phyloP scores from a whole-genome alignment of 2,113 vertebrate genomes.

The Cariama cristata region DNA sequence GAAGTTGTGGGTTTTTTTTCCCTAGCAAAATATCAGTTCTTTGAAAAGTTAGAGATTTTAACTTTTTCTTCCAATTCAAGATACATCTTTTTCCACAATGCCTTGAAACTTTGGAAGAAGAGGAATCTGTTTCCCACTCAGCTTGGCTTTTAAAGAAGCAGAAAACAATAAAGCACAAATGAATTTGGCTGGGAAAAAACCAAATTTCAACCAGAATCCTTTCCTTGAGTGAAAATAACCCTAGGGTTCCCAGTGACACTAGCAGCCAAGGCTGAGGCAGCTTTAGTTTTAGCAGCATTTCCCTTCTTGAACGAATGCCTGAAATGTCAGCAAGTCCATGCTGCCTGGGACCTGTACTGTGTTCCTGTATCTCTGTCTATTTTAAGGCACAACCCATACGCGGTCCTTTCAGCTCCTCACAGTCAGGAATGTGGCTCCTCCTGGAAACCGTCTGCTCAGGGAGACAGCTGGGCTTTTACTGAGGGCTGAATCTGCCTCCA shows the following conservation, averaged over 20 bases:
- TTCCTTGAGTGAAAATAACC: not conserved
- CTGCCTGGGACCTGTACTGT: not conserved
- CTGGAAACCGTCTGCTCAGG: slow-evolving; percentile 5
- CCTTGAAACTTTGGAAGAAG: not conserved
- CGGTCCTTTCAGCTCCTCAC: not conserved
- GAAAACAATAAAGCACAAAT: not conserved
- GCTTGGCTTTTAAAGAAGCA: not conserved
- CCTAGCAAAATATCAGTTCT: not conserved
- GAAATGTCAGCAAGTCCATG: not conserved
- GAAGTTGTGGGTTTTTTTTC: not conserved
- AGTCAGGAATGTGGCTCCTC: not conserved
- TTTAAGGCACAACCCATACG: not conserved
- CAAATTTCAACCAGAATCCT: not conserved
- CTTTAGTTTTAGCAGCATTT: not conserved
- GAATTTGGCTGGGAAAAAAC: not conserved
- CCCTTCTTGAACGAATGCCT: not conserved
- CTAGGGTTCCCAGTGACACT: not conserved
- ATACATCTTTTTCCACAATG: not conserved
- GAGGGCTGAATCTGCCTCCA: not conserved
- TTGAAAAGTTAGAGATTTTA: not conserved
- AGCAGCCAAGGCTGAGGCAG: not conserved
- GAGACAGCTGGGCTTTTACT: not conserved
- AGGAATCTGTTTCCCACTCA: not conserved
- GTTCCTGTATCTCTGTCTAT: not conserved
- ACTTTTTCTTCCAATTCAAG: not conserved